phyloP scores from a whole-genome alignment of 2,888 invertebrate genomes.

The Agrochola litura region DNA sequence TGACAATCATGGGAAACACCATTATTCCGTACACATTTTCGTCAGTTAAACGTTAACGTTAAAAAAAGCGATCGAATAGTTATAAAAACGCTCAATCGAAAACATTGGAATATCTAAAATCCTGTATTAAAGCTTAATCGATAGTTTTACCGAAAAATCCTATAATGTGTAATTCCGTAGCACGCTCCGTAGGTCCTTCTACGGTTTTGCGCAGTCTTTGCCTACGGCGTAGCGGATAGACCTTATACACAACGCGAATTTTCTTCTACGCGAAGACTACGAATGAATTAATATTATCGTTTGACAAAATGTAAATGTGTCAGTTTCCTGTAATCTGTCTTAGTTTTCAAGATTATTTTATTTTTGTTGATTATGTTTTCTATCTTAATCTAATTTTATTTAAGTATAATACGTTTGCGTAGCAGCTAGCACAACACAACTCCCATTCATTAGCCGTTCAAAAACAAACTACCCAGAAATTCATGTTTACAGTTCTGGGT shows the following conservation, averaged over 20 bases:
- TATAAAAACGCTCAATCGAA: neutral
- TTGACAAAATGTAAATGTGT: neutral
- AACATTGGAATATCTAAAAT: neutral
- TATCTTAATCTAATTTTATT: neutral
- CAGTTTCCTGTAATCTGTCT: neutral
- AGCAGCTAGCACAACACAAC: neutral
- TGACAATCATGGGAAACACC: neutral
- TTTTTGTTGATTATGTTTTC: neutral
- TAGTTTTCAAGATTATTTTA: neutral
- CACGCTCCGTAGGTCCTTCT: constrained; percentile 31
- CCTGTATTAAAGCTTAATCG: neutral
- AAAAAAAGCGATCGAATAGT: neutral
- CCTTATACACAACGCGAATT: neutral
- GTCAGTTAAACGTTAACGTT: neutral
- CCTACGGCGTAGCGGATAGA: constrained; percentile 35
- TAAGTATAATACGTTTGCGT: neutral
- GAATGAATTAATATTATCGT: neutral
- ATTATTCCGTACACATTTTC: neutral
- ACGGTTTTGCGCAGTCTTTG: constrained; percentile 8
- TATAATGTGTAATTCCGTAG: constrained; percentile 6
- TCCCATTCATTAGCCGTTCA: constrained; percentile 6
- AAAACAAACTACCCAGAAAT: constrained; percentile 19
- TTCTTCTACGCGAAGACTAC: neutral
- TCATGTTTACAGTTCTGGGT: constrained; percentile 15
- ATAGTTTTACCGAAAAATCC: neutral